Conservation (phyloP, 1,140 invertebrate genomes). For the Zelostemma sp. region DNA sequence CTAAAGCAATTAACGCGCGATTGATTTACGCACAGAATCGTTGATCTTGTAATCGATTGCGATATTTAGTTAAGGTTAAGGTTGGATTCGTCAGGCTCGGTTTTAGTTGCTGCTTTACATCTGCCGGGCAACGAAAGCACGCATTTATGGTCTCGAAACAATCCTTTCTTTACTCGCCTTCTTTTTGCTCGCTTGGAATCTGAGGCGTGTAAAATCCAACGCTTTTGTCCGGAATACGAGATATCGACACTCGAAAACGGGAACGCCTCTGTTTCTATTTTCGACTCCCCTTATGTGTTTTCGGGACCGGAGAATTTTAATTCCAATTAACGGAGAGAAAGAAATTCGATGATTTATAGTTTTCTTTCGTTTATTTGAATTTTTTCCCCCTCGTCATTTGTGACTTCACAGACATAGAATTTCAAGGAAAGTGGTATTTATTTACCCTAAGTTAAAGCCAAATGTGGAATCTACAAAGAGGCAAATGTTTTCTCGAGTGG, state of each 20-base stretch:
- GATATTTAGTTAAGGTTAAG: constrained; percentile 50
- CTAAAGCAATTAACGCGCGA: background rate
- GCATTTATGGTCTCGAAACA: constrained; percentile 24
- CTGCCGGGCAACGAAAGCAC: constrained; percentile 19
- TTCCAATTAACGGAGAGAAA: background rate
- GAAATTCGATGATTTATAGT: too few species aligned
- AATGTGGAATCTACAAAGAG: too few species aligned
- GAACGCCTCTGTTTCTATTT: background rate
- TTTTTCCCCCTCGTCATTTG: too few species aligned
- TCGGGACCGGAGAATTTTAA: background rate
- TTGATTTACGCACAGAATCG: constrained; percentile 11
- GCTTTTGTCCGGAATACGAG: constrained; percentile 5
- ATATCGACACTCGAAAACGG: constrained; percentile 5
- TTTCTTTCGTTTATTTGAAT: too few species aligned
- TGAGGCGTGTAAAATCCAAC: background rate
- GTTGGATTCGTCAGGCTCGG: constrained; percentile 36
- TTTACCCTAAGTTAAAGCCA: background rate
- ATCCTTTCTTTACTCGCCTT: constrained; percentile 13
- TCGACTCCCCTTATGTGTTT: background rate
- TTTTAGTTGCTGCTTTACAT: constrained; percentile 50
- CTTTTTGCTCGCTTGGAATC: background rate
- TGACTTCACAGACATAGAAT: background rate
- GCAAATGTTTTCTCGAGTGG: background rate
- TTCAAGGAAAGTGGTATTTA: background rate
- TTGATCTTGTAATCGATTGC: constrained; percentile 46